phyloP scores from a whole-genome alignment of 2,113 vertebrate species.

The Xiphophorus maculatus region DNA sequence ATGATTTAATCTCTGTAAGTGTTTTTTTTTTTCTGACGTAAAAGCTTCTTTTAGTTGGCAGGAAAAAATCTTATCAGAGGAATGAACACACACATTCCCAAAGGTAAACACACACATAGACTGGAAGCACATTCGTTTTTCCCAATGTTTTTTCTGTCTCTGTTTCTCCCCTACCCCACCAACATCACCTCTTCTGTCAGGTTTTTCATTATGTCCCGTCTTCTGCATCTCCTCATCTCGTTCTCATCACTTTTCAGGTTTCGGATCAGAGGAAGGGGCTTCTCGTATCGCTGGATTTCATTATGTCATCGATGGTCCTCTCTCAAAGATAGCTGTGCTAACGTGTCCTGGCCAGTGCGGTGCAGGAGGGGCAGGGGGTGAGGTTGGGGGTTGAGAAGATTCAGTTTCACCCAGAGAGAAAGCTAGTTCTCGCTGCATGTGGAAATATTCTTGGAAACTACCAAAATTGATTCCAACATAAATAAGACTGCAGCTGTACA shows the following conservation, averaged over 20 bases:
- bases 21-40: slow-evolving; percentile 33
- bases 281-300: neutral
- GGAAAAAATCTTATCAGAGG: slow-evolving; percentile 21
- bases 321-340: slow-evolving; percentile 8
- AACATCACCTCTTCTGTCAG: neutral
- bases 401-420: slow-evolving; percentile 50
- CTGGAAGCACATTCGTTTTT: slow-evolving; percentile 6
- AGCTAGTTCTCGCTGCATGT: slow-evolving; percentile 42
- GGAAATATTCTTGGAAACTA: slow-evolving; percentile 66
- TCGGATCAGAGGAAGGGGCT: neutral
- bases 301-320: slow-evolving; percentile 1
- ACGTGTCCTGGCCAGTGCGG: neutral
- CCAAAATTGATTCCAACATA: slow-evolving; percentile 80
- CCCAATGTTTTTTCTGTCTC: neutral
- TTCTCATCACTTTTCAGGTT: neutral
- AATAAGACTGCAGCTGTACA: slow-evolving; percentile 84
- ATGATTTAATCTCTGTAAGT: slow-evolving; percentile 34
- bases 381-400: slow-evolving; percentile 26
- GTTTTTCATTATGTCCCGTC: neutral
- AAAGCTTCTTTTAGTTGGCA: slow-evolving; percentile 25
- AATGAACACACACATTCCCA: neutral
- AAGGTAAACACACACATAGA: neutral
- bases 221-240: neutral
- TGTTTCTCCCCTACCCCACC: neutral
- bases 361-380: neutral